Evolutionary conservation across 2,888 invertebrate species (phyloP), one percentile per base, ranked within the genome.

Genomic region (Diplolepis rosae): DNA sequence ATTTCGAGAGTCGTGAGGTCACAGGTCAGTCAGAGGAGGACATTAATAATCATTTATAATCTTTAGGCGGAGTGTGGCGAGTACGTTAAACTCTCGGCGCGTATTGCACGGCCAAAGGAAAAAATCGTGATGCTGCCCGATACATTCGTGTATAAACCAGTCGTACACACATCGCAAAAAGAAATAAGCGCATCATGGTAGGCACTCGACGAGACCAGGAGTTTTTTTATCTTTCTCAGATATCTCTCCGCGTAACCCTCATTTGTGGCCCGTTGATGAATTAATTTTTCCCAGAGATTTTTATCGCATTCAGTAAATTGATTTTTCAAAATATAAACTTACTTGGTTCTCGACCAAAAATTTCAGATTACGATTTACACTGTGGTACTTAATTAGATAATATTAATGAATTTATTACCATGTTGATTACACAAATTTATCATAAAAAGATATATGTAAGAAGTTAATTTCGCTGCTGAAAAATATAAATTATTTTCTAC

Each of bases 11-110:
- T 51, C 35, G 67, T 48, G 67, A 76, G 84, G 83, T 86, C 84
- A 83, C 81, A 80, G 84, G 84, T 86, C 84, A 84, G 79, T 79
- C 80, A 73, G 77, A 79, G 73, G 77, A 76, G 78, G 82, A 80
- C 86, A 87, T 87, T 87, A 87, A 86, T 87, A 87, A 87, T 86
- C 84, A 81, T 85, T 85, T 84, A 80, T 81, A 82, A 83, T 83
- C 82, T 83, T 83, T 80, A 83, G 79, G 80, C 80, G 78, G 85
- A 85, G 84, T 84, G 84, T 83, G 84, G 83, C 80, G 78, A 78
- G 77, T 79, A 75, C 80, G 76, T 83, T 82, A 81, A 77, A 79
- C 79, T 79, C 79, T 79, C 73, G 71, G 73, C 71, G 68, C 70
- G 65, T 71, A 71, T 75, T 70, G 71, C 72, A 70, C 48, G 39